Base-by-base conservation (phyloP, 2,113 vertebrate genomes). In the Pipra filicauda region DNA sequence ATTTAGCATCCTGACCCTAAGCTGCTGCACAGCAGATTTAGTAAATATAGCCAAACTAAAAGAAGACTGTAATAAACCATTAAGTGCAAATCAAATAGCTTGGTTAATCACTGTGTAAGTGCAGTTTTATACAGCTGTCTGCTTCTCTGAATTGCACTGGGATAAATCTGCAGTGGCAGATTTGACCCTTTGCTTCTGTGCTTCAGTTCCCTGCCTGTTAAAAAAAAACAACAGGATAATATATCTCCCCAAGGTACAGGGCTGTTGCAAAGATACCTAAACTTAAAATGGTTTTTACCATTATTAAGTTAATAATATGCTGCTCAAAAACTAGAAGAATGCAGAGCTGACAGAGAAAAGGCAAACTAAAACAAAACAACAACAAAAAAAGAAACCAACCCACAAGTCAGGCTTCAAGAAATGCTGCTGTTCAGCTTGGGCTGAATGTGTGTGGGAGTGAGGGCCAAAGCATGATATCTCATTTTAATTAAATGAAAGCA, bases 21-120 rank as follows among this genome's bases (percentile, higher is more conserved):
- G 64, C 69, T 85, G 58, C 71, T 71, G 28, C 41, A 26, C 0
- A 3, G 80, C 67, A 91, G 74, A 86, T 90, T 84, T 69, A 93
- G 86, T 91, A 96, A 96, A 94, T 91, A 93, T 26, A 93, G 73
- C 72, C 74, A 96, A 95, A 92, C 83, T 61, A 82, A 76, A 90
- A 79, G 90, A 61, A 84, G 86, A 28, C 83, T 62, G 39, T 55
- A 91, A 95, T 91, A 95, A 95, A 94, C 66, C 69, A 86, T 62
- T 94, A 92, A 93, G 83, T 71, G 77, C 72, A 92, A 95, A 95
- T 86, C 12, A 8, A 95, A 95, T 83, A 64, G 78, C 79, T 85
- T 92, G 88, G 41, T 96, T 96, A 94, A 95, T 95, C 92, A 84
- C 65, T 89, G 79, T 84, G 72, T 54, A 95, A 92, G 72, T 67